Conservation (phyloP, 2,888 invertebrate species). For the Bedellia somnulentella region DNA sequence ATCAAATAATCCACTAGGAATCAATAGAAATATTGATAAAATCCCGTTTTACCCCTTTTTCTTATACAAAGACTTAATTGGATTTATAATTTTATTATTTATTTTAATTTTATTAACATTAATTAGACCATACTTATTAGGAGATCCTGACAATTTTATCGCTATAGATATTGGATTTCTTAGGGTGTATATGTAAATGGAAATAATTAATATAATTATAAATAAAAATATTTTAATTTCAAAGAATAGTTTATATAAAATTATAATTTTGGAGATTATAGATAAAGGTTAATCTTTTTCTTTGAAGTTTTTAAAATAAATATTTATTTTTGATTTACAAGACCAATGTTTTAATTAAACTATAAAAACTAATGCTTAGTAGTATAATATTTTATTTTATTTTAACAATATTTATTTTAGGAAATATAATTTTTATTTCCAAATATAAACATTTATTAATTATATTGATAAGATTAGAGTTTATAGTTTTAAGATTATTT, state of each 20-base stretch:
- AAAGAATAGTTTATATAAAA: slow-evolving; percentile 67
- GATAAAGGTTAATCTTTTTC: slow-evolving; percentile 56
- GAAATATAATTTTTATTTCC: slow-evolving; percentile 53
- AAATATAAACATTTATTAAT: slow-evolving; percentile 63
- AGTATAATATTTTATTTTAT: slow-evolving; percentile 36
- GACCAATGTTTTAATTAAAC: slow-evolving; percentile 67
- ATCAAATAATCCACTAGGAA: too few relatives aligned
- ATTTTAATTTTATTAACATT: too few relatives aligned
- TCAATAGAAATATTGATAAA: too few relatives aligned
- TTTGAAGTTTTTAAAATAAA: slow-evolving; percentile 63
- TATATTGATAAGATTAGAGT: slow-evolving; percentile 63
- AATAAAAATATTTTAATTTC: too few relatives aligned
- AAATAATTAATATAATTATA: slow-evolving; percentile 27
- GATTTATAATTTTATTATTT: too few relatives aligned
- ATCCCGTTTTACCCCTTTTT: too few relatives aligned
- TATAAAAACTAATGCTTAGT: slow-evolving; percentile 57
- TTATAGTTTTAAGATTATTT: too few relatives aligned
- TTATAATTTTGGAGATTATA: slow-evolving; percentile 72
- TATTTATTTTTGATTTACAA: slow-evolving; percentile 68
- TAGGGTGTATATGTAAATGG: slow-evolving; percentile 25
- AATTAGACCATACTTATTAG: too few relatives aligned
- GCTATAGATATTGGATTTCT: slow-evolving; percentile 57
- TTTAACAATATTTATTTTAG: slow-evolving; percentile 49
- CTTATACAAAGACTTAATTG: too few relatives aligned
- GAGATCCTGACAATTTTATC: too few relatives aligned